Conservation (phyloP, 1,140 invertebrate genomes). For the Spodoptera frugiperda region DNA sequence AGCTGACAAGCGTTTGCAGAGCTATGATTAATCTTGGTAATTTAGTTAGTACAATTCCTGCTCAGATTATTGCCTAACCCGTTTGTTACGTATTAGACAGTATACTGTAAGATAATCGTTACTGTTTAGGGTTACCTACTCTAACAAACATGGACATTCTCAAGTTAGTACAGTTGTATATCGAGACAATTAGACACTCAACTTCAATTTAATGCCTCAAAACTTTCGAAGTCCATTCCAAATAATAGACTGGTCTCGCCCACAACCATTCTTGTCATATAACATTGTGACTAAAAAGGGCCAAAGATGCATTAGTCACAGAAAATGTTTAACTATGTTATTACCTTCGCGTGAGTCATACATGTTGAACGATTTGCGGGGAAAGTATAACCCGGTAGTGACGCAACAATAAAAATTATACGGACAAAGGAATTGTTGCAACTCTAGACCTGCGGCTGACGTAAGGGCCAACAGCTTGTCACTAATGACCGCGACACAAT, state of each 20-base stretch:
- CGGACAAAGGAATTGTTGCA: conserved; percentile 80
- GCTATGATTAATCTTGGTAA: conserved; percentile 17
- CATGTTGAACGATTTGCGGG: conserved; percentile 72
- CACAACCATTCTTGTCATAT: conserved; percentile 2
- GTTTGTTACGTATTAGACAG: background rate
- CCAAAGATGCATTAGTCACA: conserved; percentile 40
- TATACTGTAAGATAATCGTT: too few species aligned
- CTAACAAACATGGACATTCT: too few species aligned
- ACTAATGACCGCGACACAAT: conserved; percentile 57
- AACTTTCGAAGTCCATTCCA: conserved; percentile 15
- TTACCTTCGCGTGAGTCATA: conserved; percentile 52
- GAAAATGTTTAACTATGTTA: conserved; percentile 57
- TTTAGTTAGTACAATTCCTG: conserved; percentile 4
- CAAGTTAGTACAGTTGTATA: background rate
- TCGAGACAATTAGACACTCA: background rate
- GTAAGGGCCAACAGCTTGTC: conserved; percentile 56
- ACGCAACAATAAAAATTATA: conserved; percentile 82
- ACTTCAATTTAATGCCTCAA: background rate
- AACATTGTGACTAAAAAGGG: conserved; percentile 33
- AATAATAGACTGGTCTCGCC: conserved; percentile 24
- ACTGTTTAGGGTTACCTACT: background rate
- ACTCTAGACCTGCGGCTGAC: conserved; percentile 55
- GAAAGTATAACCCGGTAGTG: conserved; percentile 76
- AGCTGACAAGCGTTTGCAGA: conserved; percentile 5
- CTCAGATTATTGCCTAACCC: conserved; percentile 4